Percentiles rank a stretch among this genome's conserved stretches.
These are phyloP conservation scores for Bovichtus diacanthus DNA, from an alignment of 2,797 vertebrate species.

Conservation along the genomic window DNA sequence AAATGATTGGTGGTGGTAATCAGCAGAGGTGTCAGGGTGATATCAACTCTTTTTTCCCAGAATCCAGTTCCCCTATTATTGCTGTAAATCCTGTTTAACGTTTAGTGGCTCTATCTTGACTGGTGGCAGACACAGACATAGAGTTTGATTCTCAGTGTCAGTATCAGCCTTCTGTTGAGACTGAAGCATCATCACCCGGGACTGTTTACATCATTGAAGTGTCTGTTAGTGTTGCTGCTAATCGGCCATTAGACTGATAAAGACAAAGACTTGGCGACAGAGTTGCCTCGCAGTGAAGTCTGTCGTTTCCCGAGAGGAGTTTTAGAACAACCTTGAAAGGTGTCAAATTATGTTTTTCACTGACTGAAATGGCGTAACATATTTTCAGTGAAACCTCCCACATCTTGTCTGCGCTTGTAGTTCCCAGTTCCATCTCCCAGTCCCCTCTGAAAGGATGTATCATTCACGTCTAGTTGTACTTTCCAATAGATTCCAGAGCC, in stretches of 20 bases:
- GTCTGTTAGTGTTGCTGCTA: constrained; percentile 19
- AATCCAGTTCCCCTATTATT: neutral
- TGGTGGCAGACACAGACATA: constrained; percentile 8
- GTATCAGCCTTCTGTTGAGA: constrained; percentile 25
- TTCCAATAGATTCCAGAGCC: constrained; percentile 43
- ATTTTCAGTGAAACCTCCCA: constrained; percentile 22
- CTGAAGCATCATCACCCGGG: constrained; percentile 29
- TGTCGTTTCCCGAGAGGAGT: neutral
- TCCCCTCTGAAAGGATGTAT: constrained; percentile 6
- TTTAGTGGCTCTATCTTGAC: constrained; percentile 23
- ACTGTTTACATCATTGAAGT: constrained; percentile 30
- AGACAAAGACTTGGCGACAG: constrained; percentile 19
- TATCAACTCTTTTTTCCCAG: constrained; percentile 25
- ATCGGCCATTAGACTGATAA: constrained; percentile 36
- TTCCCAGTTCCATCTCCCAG: neutral
- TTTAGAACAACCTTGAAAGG: neutral
- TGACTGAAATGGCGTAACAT: neutral
- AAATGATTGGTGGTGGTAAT: neutral
- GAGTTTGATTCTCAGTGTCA: constrained; percentile 13
- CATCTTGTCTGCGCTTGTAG: neutral
- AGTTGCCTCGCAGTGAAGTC: neutral
- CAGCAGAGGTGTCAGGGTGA: neutral
- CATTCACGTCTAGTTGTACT: constrained; percentile 15
- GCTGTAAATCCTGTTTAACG: constrained; percentile 11
- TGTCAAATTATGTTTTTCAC: neutral